A percentile compares a stretch with the other conserved stretches of the same genome.
These are phyloP conservation scores for Lamellibrachia columna DNA, from an alignment of 2,888 invertebrate species.

Conservation along the genomic window DNA sequence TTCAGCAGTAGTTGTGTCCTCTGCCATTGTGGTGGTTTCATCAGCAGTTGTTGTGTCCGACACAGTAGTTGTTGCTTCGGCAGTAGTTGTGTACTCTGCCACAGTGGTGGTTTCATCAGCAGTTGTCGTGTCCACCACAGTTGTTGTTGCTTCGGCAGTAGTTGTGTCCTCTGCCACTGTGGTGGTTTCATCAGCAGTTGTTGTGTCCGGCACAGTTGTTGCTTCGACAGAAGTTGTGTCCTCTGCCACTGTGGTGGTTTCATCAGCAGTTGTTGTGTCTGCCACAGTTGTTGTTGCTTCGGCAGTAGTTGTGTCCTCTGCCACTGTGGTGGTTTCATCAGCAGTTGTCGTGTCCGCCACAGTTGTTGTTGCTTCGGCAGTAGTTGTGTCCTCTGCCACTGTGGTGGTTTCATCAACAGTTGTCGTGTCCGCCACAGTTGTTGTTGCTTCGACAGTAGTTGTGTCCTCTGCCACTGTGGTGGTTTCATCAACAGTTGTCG, in stretches of 20 bases:
- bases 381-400: background rate
- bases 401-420: background rate
- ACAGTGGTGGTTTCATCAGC: background rate
- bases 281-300: background rate
- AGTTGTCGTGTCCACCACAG: background rate
- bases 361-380: background rate
- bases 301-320: background rate
- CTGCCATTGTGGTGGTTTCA: background rate
- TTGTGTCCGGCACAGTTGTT: background rate
- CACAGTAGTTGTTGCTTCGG: background rate
- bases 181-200: background rate
- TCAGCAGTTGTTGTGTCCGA: background rate
- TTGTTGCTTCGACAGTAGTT: background rate
- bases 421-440: background rate
- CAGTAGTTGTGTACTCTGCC: background rate
- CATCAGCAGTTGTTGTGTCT: background rate
- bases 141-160: background rate
- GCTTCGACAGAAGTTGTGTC: background rate
- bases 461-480: background rate
- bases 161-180: background rate
- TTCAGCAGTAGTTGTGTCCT: background rate
- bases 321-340: background rate
- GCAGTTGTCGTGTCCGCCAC: background rate
- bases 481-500: background rate
- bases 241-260: background rate